Conservation (phyloP, 2,113 vertebrate species). For the Illadopsis cleaveri region DNA sequence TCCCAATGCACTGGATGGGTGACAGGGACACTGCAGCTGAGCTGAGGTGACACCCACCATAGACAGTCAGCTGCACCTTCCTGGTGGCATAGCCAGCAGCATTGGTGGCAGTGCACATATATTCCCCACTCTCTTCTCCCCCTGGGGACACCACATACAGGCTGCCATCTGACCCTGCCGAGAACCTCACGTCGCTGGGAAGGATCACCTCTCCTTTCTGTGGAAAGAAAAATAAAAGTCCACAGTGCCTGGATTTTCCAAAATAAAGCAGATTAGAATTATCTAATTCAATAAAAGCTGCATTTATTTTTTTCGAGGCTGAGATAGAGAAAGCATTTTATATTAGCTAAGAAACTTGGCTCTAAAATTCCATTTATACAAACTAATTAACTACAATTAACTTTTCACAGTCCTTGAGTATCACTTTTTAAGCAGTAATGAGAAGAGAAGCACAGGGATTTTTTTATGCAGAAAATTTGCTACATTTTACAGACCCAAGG, state of each 20-base stretch:
- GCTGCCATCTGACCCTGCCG: conserved; percentile 82
- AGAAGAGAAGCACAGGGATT: background rate
- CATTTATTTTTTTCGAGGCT: background rate
- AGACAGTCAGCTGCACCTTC: conserved; percentile 95
- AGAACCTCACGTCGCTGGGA: conserved; percentile 75
- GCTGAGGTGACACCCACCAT: conserved; percentile 76
- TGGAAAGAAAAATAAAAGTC: background rate
- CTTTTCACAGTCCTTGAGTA: background rate
- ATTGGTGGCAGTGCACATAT: conserved; percentile 91
- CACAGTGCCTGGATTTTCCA: background rate
- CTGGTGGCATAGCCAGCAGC: conserved; percentile 86
- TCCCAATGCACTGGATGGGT: background rate
- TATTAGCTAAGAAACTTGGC: background rate
- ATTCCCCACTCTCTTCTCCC: conserved; percentile 88
- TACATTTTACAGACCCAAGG: background rate
- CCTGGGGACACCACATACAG: conserved; percentile 84
- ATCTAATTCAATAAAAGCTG: background rate
- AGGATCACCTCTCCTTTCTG: conserved; percentile 86
- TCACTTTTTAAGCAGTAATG: background rate
- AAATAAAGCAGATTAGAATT: background rate
- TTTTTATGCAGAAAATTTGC: background rate
- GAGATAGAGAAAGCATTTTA: background rate
- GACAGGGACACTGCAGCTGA: background rate
- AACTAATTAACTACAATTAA: background rate
- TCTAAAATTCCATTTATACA: background rate